phyloP scores from a whole-genome alignment of 2,797 vertebrate genomes.

The Notolabrus celidotus region DNA sequence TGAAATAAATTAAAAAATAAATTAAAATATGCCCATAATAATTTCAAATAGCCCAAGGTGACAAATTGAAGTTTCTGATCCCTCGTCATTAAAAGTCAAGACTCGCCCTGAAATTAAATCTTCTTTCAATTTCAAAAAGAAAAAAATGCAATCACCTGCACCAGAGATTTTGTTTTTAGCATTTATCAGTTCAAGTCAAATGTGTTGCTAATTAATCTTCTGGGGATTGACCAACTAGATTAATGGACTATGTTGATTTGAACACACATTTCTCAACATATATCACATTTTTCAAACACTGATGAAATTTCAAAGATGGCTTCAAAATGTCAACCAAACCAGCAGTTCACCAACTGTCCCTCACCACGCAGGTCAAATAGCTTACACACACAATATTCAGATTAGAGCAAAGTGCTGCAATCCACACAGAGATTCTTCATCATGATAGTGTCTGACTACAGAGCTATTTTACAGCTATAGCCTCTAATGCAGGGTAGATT shows the following conservation, averaged over 20 bases:
- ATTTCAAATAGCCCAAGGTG: background rate
- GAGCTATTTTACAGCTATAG: conserved; percentile 49
- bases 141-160: background rate
- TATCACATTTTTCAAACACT: background rate
- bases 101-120: background rate
- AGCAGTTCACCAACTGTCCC: conserved; percentile 9
- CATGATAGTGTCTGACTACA: conserved; percentile 41
- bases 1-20: background rate
- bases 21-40: background rate
- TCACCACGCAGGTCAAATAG: conserved; percentile 45
- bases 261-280: background rate
- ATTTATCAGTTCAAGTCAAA: background rate
- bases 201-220: background rate
- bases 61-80: background rate
- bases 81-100: background rate
- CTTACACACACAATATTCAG: conserved; percentile 51
- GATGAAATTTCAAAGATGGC: background rate
- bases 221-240: background rate
- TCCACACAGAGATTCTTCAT: conserved; percentile 54
- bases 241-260: background rate
- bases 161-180: background rate
- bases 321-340: too few species aligned
- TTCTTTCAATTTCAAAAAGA: background rate
- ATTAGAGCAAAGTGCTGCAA: conserved; percentile 64
- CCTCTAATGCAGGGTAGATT: conserved; percentile 80